These are phyloP conservation scores for Synergus japonicus DNA, from an alignment of 2,888 invertebrate species.

Conservation along the genomic window DNA sequence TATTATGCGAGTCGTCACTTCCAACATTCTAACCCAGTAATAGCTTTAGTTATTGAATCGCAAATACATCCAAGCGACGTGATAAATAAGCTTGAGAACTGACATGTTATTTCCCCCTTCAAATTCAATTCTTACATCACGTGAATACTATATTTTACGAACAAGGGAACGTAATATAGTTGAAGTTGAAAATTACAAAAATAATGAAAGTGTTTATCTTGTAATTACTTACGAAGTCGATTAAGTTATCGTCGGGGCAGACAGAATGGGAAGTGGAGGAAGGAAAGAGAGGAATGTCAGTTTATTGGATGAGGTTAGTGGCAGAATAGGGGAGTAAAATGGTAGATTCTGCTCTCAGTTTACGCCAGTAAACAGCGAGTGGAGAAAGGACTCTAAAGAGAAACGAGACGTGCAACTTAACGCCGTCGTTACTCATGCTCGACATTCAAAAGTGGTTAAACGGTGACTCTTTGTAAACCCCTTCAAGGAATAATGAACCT, in stretches of 20 bases:
- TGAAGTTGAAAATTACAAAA: no score
- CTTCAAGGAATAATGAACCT: background rate
- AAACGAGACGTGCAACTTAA: constrained; percentile 41
- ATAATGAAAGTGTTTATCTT: background rate
- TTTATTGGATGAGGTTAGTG: constrained; percentile 30
- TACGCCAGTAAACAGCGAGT: constrained; percentile 45
- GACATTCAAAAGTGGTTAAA: background rate
- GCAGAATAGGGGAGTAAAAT: constrained; percentile 45
- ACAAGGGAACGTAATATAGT: background rate
- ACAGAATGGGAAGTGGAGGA: background rate
- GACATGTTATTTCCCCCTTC: background rate
- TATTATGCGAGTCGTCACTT: constrained; percentile 48
- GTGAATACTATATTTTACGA: background rate
- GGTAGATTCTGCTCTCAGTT: constrained; percentile 43
- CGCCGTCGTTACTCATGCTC: background rate
- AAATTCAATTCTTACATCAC: background rate
- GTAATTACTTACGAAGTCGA: constrained; percentile 41
- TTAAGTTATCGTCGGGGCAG: constrained; percentile 38
- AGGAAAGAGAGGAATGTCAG: background rate
- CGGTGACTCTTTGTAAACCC: background rate
- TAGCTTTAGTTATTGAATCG: constrained; percentile 59
- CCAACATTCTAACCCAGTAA: constrained; percentile 49
- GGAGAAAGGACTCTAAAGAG: constrained; percentile 40
- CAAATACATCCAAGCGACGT: constrained; percentile 54
- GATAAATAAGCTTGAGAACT: constrained; percentile 60